Evolutionary conservation across 2,797 vertebrate genomes (phyloP), one percentile per base, ranked within the genome.

Genomic region (Pachyuromys duprasi): DNA sequence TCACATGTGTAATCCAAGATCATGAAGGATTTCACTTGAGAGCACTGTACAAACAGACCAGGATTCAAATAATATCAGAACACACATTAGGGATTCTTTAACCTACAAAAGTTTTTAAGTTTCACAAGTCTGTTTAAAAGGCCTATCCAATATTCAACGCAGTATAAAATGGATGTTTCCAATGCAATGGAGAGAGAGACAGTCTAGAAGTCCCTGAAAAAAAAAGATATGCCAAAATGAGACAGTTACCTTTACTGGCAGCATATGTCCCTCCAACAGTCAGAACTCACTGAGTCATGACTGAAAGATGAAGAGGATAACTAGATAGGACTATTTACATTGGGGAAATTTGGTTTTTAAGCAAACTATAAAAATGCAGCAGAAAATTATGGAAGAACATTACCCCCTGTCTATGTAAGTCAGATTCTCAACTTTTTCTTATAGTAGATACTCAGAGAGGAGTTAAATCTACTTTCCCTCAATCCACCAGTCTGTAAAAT

Each of bases 401-500:
- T 69, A 15, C 3, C 36, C 39, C 36, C 13, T 60, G 13, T n/a
- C 6, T 62, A 8, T 86, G 2, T 57, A 69, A 90, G 18, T 92
- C 20, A 82, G 74, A 91, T 45, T 95, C 83, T 86, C 39, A 70
- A n/a, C 49, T 89, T 78, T 83, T 93, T 33, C 45, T 57, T 9
- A 60, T 26, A n/a, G 20, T 82, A 62, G 80, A 55, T 82, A 86
- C 62, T 67, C 28, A 36, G 17, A 94, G 5, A 94, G 31, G 33
- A 93, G 36, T 49, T 97, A 92, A 97, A 94, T 82, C n/a, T 74
- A 79, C 76, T 94, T 86, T 95, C n/a, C 76, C 17, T 93, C 89
- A 81, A 87, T 53, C 76, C 11, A 74, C 42, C 63, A 94, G 87
- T 94, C 93, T 96, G 83, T 97, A 96, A 97, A 96, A 97, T 96